Base-by-base conservation (phyloP, 2,113 vertebrate species). In the Notiomystis cincta region DNA sequence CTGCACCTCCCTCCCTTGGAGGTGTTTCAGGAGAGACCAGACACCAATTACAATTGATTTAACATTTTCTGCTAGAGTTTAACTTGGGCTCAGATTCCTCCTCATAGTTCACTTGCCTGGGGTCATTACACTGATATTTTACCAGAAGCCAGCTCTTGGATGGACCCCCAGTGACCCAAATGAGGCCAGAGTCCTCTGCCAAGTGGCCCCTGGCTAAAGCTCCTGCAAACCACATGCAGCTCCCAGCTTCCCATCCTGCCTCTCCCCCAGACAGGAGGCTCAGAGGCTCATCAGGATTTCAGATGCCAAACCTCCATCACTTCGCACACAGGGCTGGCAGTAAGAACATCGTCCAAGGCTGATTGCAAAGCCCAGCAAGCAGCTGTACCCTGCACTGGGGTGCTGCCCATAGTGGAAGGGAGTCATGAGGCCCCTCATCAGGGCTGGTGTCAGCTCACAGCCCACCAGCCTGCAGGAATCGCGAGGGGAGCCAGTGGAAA, bases 401-500 rank as follows among this genome's bases (percentile, higher is more conserved):
- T 6, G 71, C 53, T 69, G 64, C 64, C 60, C 45, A 2, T 0
- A 9, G 17, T 7, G 23, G 33, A 37, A 19, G 38, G 0, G 10
- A 37, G 33, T 27, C 13, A 2, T 4, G 19, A 35, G 42, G 35
- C 14, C 27, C 31, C 50, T 50, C 11, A 0, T 1, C 2, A 0
- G 15, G 66, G 50, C 18, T 13, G 10, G 18, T 11, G 45, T 13
- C 33, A 31, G 27, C 22, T 23, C 6, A 0, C 85, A 79, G 51
- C 89, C 69, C 60, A 4, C 8, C 66, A 22, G 25, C 25, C 35
- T 8, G 15, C 62, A 5, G 53, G 25, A 27, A 15, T 2, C 2
- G 0, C 35, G 9, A 24, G 20, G 10, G 2, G 0, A 35, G 10
- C 0, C 1, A 37, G 48, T 0, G 1, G 50, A 31, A 60, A 54